Evolutionary conservation across 2,888 invertebrate genomes (phyloP).

Genomic region (Hipparchia sbordonii): DNA sequence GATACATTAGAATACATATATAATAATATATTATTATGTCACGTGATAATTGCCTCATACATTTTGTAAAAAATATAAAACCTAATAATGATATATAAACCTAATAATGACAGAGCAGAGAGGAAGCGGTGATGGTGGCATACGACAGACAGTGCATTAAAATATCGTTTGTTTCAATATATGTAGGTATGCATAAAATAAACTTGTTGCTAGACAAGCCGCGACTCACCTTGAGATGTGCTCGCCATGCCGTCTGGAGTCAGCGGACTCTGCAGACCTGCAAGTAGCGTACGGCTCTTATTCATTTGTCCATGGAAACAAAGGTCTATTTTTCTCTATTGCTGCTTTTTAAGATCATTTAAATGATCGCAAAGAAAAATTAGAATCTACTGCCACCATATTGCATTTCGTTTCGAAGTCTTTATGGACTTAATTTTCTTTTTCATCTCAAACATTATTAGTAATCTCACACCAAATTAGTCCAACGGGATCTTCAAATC

Average conservation of each 20-base stretch:
- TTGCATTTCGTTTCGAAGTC: background rate
- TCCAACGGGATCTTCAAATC: background rate
- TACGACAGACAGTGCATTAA: slow-evolving; percentile 84
- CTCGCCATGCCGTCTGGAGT: slow-evolving; percentile 89
- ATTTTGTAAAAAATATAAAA: slow-evolving; percentile 73
- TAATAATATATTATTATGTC: slow-evolving; percentile 65
- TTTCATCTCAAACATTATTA: background rate
- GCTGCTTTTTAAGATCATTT: background rate
- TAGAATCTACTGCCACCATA: slow-evolving; percentile 25
- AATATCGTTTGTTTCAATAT: slow-evolving; percentile 82
- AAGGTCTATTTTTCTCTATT: background rate
- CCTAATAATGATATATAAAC: slow-evolving; percentile 79
- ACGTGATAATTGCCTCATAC: slow-evolving; percentile 82
- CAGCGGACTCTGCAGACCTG: slow-evolving; percentile 85
- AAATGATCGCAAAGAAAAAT: background rate
- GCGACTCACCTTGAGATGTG: slow-evolving; percentile 92
- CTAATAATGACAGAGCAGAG: slow-evolving; percentile 84
- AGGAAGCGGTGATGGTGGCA: slow-evolving; percentile 84
- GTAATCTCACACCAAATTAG: background rate
- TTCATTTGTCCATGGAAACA: slow-evolving; percentile 40
- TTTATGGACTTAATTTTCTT: background rate
- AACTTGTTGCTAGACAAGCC: slow-evolving; percentile 79
- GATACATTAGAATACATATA: slow-evolving; percentile 70
- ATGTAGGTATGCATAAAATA: slow-evolving; percentile 82
- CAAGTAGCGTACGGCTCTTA: slow-evolving; percentile 59